phyloP scores from a whole-genome alignment of 2,888 invertebrate genomes.

The Trileptium ribeirensis region DNA sequence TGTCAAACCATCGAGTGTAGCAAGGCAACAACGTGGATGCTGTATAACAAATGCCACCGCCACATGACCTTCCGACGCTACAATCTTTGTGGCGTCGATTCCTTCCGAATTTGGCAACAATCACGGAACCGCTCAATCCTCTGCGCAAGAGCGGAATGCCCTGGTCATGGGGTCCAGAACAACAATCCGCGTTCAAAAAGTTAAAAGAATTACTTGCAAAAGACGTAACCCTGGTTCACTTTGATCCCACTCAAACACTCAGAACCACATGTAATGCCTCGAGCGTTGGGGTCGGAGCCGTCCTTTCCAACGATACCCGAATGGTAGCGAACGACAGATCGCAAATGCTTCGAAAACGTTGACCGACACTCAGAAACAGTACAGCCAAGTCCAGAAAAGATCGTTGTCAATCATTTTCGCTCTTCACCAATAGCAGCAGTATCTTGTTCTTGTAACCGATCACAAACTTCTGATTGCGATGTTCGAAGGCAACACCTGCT shows the following conservation, averaged over 20 bases:
- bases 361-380: conserved; percentile 33
- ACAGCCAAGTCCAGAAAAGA: conserved; percentile 39
- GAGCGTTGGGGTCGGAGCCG: conserved; percentile 16
- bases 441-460: conserved; percentile 33
- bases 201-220: background rate
- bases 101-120: background rate
- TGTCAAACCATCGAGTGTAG: too few relatives aligned
- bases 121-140: background rate
- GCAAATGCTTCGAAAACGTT: conserved; percentile 38
- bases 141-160: background rate
- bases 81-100: too few relatives aligned
- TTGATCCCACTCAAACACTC: background rate
- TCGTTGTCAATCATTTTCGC: conserved; percentile 36
- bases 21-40: too few relatives aligned
- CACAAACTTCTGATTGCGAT: conserved; percentile 33
- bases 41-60: too few relatives aligned
- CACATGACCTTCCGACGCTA: too few relatives aligned
- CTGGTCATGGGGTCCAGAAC: background rate
- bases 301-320: conserved; percentile 31
- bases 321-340: conserved; percentile 29
- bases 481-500: conserved; percentile 24
- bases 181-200: background rate
- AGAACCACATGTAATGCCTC: conserved; percentile 6
- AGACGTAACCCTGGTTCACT: background rate
- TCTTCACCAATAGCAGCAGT: conserved; percentile 34